These are phyloP conservation scores for Struthio camelus DNA, from an alignment of 2,113 vertebrate species.

Conservation along the genomic window DNA sequence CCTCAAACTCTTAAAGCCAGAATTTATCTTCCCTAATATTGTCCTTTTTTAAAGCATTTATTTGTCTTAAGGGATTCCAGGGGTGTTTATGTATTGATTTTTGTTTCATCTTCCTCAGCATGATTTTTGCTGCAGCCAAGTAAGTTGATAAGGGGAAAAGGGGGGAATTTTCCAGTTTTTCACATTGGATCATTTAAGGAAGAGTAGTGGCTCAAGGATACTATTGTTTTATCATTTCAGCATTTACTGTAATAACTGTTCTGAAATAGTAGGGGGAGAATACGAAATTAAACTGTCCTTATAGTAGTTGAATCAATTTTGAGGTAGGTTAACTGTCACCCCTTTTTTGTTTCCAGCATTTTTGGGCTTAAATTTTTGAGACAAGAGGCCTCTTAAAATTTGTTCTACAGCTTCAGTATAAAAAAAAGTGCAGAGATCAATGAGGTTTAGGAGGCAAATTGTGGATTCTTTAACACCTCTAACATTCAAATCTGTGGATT, in stretches of 20 bases:
- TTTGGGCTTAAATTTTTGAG: neutral
- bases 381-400: neutral
- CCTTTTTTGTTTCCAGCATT: neutral
- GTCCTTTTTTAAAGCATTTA: neutral
- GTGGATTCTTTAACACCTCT: neutral
- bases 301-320: neutral
- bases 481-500: neutral
- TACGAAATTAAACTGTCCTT: neutral
- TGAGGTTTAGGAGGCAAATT: neutral
- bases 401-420: neutral
- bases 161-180: neutral
- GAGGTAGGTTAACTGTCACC: neutral
- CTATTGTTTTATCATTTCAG: neutral
- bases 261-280: neutral
- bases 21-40: neutral
- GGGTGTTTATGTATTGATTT: neutral
- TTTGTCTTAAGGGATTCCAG: neutral
- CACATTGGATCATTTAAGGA: neutral
- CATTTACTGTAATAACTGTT: neutral
- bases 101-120: neutral
- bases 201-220: neutral
- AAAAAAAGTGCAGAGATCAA: neutral
- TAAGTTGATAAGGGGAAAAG: neutral
- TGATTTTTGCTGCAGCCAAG: neutral
- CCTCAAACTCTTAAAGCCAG: neutral